A percentile compares a stretch with the other conserved stretches of the same genome.
Evolutionary conservation across 2,797 vertebrate species (phyloP).

Genomic region (Serranus cabrilla): DNA sequence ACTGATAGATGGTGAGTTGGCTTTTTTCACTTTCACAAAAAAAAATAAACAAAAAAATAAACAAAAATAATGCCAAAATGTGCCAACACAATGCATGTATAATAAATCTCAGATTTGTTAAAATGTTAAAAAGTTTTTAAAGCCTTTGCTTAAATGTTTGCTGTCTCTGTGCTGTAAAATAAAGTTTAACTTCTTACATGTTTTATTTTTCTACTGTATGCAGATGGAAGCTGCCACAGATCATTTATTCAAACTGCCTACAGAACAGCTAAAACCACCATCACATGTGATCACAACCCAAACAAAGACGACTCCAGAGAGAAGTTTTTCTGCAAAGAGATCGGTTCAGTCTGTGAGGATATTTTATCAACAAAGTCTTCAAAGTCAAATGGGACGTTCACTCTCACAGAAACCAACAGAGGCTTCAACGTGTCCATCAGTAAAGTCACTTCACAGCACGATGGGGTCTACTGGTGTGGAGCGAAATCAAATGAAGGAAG

Average conservation of each 20-base stretch:
- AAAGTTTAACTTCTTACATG: too few relatives aligned
- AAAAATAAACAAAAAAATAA: too few relatives aligned
- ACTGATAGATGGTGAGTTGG: too few relatives aligned
- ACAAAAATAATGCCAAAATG: too few relatives aligned
- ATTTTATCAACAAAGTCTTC: neutral
- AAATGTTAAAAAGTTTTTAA: too few relatives aligned
- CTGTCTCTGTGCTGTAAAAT: too few relatives aligned
- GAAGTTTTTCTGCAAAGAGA: slow-evolving; percentile 38
- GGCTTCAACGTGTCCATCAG: slow-evolving; percentile 9
- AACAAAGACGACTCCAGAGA: rapidly evolving
- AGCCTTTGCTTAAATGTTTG: too few relatives aligned
- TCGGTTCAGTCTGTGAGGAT: neutral
- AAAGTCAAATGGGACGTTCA: neutral
- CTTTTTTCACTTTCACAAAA: too few relatives aligned
- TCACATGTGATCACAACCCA: slow-evolving; percentile 3
- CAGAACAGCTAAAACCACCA: neutral
- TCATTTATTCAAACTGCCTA: rapidly evolving
- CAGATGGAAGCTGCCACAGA: rapidly evolving
- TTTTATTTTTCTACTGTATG: rapidly evolving
- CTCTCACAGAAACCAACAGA: rapidly evolving
- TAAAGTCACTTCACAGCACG: neutral
- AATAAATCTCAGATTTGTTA: too few relatives aligned
- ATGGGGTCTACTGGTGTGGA: slow-evolving; percentile 58
- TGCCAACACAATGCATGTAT: too few relatives aligned
- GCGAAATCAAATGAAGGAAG: rapidly evolving